Percentiles rank a stretch among this genome's conserved stretches.
phyloP scores from a whole-genome alignment of 37 sponge, comb jelly and placozoan genomes.

The Ianthella basta region DNA sequence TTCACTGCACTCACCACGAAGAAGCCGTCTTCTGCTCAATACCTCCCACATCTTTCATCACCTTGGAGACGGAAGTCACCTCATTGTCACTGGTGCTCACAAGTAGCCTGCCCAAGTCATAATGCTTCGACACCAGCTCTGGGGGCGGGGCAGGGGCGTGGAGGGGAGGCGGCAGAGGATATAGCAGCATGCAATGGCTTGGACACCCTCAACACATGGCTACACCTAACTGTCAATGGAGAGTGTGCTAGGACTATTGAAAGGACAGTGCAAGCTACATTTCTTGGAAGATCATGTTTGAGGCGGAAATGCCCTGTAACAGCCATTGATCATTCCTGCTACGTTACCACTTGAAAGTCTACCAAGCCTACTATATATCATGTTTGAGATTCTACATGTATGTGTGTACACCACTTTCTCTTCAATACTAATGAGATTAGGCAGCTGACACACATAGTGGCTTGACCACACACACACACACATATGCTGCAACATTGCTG shows the following conservation, averaged over 20 bases:
- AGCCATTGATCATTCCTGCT: too few species aligned
- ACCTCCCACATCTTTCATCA: constrained; percentile 72
- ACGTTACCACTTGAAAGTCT: too few species aligned
- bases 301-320: too few species aligned
- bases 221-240: too few species aligned
- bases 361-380: too few species aligned
- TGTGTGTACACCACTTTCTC: too few species aligned
- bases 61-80: constrained; percentile 60
- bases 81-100: constrained; percentile 59
- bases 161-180: neutral
- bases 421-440: neutral
- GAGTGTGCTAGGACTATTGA: too few species aligned
- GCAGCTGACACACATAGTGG: neutral
- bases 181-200: too few species aligned
- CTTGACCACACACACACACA: constrained; percentile 29
- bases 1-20: constrained; percentile 9
- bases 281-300: too few species aligned
- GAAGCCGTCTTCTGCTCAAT: constrained; percentile 37
- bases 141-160: neutral
- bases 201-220: too few species aligned
- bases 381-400: too few species aligned
- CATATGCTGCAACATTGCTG: neutral
- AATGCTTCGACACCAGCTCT: constrained; percentile 20
- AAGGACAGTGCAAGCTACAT: too few species aligned
- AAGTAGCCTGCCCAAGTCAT: constrained; percentile 54